These are phyloP conservation scores for Leptatherina wallacei DNA, from an alignment of 2,797 vertebrate genomes.

Conservation along the genomic window DNA sequence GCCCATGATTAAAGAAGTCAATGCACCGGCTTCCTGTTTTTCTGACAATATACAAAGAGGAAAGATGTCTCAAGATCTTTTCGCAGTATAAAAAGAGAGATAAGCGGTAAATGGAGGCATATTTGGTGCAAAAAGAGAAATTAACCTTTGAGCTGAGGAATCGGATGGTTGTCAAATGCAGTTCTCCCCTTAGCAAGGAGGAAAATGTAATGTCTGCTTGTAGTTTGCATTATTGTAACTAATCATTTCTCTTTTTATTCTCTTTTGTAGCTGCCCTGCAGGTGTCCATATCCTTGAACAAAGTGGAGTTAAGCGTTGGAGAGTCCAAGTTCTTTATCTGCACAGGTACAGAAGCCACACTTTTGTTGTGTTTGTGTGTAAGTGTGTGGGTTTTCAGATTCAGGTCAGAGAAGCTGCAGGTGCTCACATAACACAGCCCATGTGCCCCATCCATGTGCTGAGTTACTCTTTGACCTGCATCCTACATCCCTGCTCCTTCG, in stretches of 20 bases:
- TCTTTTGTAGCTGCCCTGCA: conserved; percentile 91
- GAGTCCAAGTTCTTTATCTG: conserved; percentile 99
- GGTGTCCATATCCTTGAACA: conserved; percentile 97
- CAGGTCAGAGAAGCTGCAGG: conserved; percentile 13
- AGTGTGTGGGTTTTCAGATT: conserved; percentile 21
- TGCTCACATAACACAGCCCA: conserved; percentile 20
- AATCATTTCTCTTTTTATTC: conserved; percentile 17
- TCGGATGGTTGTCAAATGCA: conserved; percentile 6
- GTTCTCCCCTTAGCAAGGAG: conserved; percentile 9
- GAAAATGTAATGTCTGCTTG: conserved; percentile 7
- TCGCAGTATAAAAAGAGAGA: background rate
- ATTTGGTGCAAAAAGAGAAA: conserved; percentile 8
- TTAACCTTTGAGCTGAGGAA: too few relatives aligned
- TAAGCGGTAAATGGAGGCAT: background rate
- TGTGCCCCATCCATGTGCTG: conserved; percentile 46
- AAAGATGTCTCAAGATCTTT: background rate
- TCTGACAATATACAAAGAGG: background rate
- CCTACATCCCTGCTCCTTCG: background rate
- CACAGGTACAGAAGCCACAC: conserved; percentile 87
- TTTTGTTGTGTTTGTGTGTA: background rate
- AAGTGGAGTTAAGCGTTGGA: conserved; percentile 97
- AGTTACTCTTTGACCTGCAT: conserved; percentile 25
- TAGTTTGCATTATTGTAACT: conserved; percentile 6
- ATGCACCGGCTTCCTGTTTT: background rate
- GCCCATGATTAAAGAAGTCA: background rate